These are phyloP conservation scores for Leucozona laternaria DNA, from an alignment of 2,888 invertebrate species.

Conservation along the genomic window DNA sequence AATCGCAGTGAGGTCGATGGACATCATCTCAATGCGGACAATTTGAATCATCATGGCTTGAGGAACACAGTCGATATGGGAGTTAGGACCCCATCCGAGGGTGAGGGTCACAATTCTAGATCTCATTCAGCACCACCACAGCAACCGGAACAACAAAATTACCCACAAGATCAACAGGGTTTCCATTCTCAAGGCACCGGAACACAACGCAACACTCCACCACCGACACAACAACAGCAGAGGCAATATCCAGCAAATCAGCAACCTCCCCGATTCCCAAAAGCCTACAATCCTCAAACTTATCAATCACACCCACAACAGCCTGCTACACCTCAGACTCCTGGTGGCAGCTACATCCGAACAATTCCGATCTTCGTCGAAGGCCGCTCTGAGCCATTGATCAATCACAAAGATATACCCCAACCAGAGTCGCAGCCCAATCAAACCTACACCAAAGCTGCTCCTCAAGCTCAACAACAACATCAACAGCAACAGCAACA, in stretches of 20 bases:
- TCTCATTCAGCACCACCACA: conserved; percentile 92
- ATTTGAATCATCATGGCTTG: conserved; percentile 87
- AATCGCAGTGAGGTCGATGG: conserved; percentile 80
- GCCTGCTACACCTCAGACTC: conserved; percentile 80
- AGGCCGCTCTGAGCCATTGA: conserved; percentile 91
- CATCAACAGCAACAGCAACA: conserved; percentile 79
- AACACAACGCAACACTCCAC: conserved; percentile 77
- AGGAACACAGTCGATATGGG: conserved; percentile 93
- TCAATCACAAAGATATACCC: conserved; percentile 85
- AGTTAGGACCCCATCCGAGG: conserved; percentile 86
- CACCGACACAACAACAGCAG: conserved; percentile 60
- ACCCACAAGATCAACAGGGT: conserved; percentile 77
- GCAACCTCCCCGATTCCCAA: conserved; percentile 80
- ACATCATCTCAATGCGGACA: conserved; percentile 77
- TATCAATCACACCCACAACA: conserved; percentile 79
- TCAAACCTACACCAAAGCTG: conserved; percentile 50
- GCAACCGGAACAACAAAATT: conserved; percentile 81
- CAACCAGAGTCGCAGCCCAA: conserved; percentile 82
- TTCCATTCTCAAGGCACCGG: conserved; percentile 72
- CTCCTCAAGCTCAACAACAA: conserved; percentile 77
- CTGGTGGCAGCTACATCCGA: conserved; percentile 85
- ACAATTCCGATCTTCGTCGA: conserved; percentile 96
- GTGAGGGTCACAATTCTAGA: conserved; percentile 86
- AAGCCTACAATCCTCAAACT: conserved; percentile 77
- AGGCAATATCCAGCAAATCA: conserved; percentile 64